A percentile compares a stretch with the other conserved stretches of the same genome.
Evolutionary conservation across 37 sponge, comb jelly and placozoan genomes (phyloP).

Genomic region (Oscarella lobularis): DNA sequence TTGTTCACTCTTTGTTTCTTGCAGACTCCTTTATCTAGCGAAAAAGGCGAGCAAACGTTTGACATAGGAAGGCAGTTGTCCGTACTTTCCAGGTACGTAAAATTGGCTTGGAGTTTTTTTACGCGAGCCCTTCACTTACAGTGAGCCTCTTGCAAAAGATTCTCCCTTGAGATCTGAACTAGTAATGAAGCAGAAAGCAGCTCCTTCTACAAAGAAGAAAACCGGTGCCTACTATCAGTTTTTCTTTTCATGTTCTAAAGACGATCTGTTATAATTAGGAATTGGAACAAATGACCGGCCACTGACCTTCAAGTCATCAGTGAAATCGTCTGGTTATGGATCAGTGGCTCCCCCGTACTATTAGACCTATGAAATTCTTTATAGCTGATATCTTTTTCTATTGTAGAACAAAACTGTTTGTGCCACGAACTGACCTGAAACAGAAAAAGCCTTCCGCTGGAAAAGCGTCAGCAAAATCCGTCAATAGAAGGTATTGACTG

Average conservation of each 20-base stretch:
- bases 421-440: conserved; percentile 10
- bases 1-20: background rate
- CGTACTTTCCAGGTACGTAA: background rate
- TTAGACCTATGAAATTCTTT: too few relatives aligned
- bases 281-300: conserved; percentile 37
- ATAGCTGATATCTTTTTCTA: background rate
- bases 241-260: too few relatives aligned
- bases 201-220: background rate
- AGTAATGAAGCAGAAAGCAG: background rate
- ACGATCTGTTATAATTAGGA: background rate
- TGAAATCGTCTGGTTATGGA: conserved; percentile 87
- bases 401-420: conserved; percentile 22
- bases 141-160: background rate
- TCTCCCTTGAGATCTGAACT: conserved; percentile 3
- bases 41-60: too few relatives aligned
- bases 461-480: too few relatives aligned
- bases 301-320: conserved; percentile 60
- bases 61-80: background rate
- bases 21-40: background rate
- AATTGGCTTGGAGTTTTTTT: background rate
- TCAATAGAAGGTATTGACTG: too few relatives aligned
- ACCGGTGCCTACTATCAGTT: too few relatives aligned
- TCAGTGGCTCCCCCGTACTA: conserved; percentile 14
- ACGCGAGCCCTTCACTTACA: background rate
- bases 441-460: conserved; percentile 7